Percentiles rank a stretch among this genome's conserved stretches.
These are phyloP conservation scores for Diuraphis noxia DNA, from an alignment of 1,140 invertebrate genomes.

Conservation along the genomic window DNA sequence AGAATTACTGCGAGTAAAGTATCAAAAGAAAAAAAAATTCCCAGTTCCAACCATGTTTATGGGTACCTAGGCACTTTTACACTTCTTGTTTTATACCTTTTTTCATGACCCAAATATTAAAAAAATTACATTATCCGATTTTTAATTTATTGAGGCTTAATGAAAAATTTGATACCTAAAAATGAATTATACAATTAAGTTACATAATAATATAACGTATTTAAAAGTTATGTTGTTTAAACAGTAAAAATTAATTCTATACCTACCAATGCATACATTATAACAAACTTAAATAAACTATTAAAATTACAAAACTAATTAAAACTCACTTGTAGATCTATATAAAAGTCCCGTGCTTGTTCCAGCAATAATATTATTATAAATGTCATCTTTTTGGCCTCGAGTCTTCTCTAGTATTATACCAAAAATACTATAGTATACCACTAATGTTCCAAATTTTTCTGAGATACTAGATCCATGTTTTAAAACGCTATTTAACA, in stretches of 20 bases:
- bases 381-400: slow-evolving; percentile 85
- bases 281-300: neutral
- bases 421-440: slow-evolving; percentile 91
- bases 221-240: neutral
- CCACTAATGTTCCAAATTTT: slow-evolving; percentile 83
- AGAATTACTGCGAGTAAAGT: too few species aligned
- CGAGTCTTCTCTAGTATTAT: slow-evolving; percentile 79
- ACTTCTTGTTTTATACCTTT: neutral
- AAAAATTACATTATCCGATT: neutral
- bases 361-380: slow-evolving; percentile 82
- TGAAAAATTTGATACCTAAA: neutral
- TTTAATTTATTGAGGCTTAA: neutral
- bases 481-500: slow-evolving; percentile 93
- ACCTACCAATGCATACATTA: neutral
- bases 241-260: neutral
- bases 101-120: neutral
- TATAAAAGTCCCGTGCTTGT: slow-evolving; percentile 86
- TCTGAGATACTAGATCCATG: slow-evolving; percentile 88
- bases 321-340: slow-evolving; percentile 77
- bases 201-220: neutral
- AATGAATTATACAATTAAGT: neutral
- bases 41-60: neutral
- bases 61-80: neutral
- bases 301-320: neutral
- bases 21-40: too few species aligned